Base-by-base conservation (phyloP, 2,113 vertebrate species). In the Fukomys damarensis region DNA sequence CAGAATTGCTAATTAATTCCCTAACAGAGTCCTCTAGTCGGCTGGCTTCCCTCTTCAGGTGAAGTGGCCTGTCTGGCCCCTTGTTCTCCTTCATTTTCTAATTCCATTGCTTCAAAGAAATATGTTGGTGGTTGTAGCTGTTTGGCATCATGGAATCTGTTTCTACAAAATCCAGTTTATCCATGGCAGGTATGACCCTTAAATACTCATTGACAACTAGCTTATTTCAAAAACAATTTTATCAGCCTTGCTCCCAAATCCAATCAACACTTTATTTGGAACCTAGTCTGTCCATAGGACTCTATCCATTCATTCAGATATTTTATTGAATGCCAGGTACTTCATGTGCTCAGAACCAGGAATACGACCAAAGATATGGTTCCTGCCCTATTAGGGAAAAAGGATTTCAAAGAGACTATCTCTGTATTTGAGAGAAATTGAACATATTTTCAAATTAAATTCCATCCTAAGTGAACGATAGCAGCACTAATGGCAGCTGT, bases 151-250 rank as follows among this genome's bases (percentile, higher is more conserved):
- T 81, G 63, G 46, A 93, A 91, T 83, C 52, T 43, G 30, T 91
- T 87, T 94, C 70, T 54, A n/a, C 86, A 93, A 91, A 97, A 95
- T 87, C 17, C 52, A 80, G 80, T 92, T 81, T 92, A 59, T 91
- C 56, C 35, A 30, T 38, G 38, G 46, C 59, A 92, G 94, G 41
- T 89, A 46, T 81, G 32, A 89, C 84, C 58, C 68, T 96, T 85
- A 94, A 96, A 93, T 85, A 87, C 20, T 66, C 91, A 96, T 63
- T 91, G 82, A 86, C 89, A 95, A 68, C 58, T 43, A 93, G 59
- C 49, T 96, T 92, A 93, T 96, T 89, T 97, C 92, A 85, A 96
- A 96, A 91, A 58, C 84, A 86, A 65, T 91, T 83, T 88, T 92
- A 95, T 96, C 68, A 94, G 65, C n/a, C 59, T 93, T 89, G 59